A percentile compares a stretch with the other conserved stretches of the same genome.
Evolutionary conservation across 2,113 vertebrate species (phyloP).

Genomic region (Oxyura jamaicensis): DNA sequence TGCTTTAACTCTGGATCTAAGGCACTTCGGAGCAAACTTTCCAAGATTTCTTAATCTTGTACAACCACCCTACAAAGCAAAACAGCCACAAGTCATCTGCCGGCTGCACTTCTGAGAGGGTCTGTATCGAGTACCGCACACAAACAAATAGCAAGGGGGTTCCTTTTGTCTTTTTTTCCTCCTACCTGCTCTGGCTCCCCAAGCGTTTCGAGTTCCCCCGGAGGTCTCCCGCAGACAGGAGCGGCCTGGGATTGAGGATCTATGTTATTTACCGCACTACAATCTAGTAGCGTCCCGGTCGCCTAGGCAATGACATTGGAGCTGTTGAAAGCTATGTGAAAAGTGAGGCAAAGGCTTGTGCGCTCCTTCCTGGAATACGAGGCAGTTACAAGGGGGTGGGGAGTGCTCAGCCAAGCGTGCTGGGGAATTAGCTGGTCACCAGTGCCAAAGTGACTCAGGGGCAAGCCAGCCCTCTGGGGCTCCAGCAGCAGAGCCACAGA

Average conservation of each 20-base stretch:
- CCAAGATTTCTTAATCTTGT: accelerated
- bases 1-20: neutral
- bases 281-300: slow-evolving; percentile 80
- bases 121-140: neutral
- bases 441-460: neutral
- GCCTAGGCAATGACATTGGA: slow-evolving; percentile 83
- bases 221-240: slow-evolving; percentile 64
- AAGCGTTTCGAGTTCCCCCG: neutral
- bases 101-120: neutral
- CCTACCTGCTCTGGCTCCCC: slow-evolving; percentile 37
- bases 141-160: neutral
- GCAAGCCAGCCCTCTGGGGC: neutral
- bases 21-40: neutral
- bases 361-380: slow-evolving; percentile 61
- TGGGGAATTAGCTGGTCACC: slow-evolving; percentile 7
- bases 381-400: slow-evolving; percentile 58
- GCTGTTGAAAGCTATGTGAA: slow-evolving; percentile 60
- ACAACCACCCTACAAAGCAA: neutral
- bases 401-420: slow-evolving; percentile 56
- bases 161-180: neutral
- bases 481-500: accelerated
- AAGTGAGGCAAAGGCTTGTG: slow-evolving; percentile 67
- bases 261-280: slow-evolving; percentile 55
- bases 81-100: neutral
- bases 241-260: slow-evolving; percentile 63